Evolutionary conservation across 2,113 vertebrate species (phyloP).

Genomic region (Chlamydotis undulata): DNA sequence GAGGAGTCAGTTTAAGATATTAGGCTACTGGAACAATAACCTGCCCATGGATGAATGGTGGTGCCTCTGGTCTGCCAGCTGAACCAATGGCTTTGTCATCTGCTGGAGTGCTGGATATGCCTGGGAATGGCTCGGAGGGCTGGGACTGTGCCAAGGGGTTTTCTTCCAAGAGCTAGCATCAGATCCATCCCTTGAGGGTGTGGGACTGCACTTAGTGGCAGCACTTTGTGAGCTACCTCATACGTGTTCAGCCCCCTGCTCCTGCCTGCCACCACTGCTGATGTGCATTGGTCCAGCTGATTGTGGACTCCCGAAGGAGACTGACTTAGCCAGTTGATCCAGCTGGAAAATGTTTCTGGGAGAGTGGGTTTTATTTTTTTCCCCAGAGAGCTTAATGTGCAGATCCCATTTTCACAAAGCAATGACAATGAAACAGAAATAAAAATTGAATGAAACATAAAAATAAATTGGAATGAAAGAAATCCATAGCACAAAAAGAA

Average conservation of each 20-base stretch:
- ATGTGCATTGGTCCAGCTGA: not conserved
- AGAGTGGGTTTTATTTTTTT: accelerated
- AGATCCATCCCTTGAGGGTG: not conserved
- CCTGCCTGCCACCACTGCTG: not conserved
- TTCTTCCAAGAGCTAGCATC: not conserved
- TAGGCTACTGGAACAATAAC: not conserved
- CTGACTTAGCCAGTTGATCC: not conserved
- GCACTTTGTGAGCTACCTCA: not conserved
- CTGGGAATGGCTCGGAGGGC: not conserved
- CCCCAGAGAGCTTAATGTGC: not conserved
- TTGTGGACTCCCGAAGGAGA: not conserved
- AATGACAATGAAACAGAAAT: not conserved
- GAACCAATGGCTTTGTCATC: not conserved
- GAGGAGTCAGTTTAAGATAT: not conserved
- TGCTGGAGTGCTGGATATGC: not conserved
- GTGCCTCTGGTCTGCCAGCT: not conserved
- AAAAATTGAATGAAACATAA: not conserved
- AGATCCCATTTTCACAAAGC: not conserved
- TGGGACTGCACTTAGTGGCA: not conserved
- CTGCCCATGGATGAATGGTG: not conserved
- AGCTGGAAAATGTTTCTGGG: not conserved
- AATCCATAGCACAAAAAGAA: not conserved
- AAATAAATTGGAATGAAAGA: not conserved
- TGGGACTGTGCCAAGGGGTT: not conserved
- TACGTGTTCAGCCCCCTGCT: not conserved